phyloP scores from a whole-genome alignment of 35 echinoderm and acorn worm species.

The Ophiothrix spiculata region DNA sequence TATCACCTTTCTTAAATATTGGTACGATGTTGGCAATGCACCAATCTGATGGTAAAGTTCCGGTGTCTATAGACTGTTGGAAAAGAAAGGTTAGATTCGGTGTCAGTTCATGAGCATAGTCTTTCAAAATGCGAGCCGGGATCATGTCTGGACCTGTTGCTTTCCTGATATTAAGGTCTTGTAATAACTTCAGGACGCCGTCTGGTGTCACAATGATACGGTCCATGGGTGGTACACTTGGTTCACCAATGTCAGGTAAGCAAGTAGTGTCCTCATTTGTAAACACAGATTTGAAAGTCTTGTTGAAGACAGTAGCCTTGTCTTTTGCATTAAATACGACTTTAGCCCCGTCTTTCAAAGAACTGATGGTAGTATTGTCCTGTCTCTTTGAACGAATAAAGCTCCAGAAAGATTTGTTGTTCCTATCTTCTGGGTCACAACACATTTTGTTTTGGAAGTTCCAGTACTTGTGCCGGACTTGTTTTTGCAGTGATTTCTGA shows the following conservation, averaged over 20 bases:
- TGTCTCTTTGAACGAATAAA: background rate
- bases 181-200: background rate
- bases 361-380: background rate
- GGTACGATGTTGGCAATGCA: background rate
- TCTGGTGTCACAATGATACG: background rate
- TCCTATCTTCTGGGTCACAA: background rate
- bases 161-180: background rate
- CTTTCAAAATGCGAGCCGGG: background rate
- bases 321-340: background rate
- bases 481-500: no score
- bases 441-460: background rate
- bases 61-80: background rate
- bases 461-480: background rate
- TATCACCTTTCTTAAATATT: background rate
- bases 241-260: background rate
- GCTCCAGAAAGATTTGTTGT: background rate
- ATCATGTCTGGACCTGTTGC: background rate
- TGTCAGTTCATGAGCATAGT: background rate
- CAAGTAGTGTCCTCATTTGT: background rate
- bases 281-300: background rate
- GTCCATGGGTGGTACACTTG: background rate
- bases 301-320: background rate
- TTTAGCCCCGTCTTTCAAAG: background rate
- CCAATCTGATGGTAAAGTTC: background rate
- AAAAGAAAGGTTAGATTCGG: background rate